A percentile compares a stretch with the other conserved stretches of the same genome.
These are phyloP conservation scores for Mobula hypostoma DNA, from an alignment of 2,113 vertebrate species.

Conservation along the genomic window DNA sequence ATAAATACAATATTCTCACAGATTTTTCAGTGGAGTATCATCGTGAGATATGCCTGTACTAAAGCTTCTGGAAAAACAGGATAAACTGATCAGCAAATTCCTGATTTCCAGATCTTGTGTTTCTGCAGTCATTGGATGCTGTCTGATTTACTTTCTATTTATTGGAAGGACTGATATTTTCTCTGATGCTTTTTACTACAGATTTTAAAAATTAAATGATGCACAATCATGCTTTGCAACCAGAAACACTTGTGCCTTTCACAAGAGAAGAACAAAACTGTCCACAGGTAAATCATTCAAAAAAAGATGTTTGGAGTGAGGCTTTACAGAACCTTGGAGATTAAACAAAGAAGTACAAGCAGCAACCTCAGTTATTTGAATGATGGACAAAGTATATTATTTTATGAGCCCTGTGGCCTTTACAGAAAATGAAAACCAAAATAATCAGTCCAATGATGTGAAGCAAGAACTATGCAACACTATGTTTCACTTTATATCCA, in stretches of 20 bases:
- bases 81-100: no score
- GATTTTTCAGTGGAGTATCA: no score
- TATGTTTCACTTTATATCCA: background rate
- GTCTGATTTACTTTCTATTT: no score
- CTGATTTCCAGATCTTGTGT: no score
- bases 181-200: background rate
- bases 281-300: background rate
- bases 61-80: no score
- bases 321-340: background rate
- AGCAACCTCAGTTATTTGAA: background rate
- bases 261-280: background rate
- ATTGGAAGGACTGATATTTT: no score
- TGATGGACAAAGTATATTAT: background rate
- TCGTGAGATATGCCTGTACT: no score
- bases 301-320: background rate
- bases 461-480: background rate
- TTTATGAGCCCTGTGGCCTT: background rate
- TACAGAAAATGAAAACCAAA: background rate
- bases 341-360: background rate
- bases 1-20: no score
- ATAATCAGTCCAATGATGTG: background rate
- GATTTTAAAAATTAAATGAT: background rate
- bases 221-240: background rate
- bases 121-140: no score
- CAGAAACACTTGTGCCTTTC: background rate